Conservation (phyloP, 2,797 vertebrate species). For the Tiaroga cobitis region DNA sequence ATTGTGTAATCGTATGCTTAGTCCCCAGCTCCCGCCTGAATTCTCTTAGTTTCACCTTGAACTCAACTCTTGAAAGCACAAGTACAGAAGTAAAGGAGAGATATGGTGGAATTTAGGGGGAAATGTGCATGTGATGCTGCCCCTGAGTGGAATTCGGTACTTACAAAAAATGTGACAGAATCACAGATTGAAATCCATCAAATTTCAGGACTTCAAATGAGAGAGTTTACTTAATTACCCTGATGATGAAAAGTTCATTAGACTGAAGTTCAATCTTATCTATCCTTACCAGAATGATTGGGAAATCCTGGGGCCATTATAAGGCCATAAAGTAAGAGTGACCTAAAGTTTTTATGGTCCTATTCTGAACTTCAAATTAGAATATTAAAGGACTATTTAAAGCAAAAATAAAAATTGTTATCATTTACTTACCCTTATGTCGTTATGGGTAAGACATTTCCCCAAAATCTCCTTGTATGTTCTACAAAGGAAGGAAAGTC, state of each 20-base stretch:
- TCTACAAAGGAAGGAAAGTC: neutral
- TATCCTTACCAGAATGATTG: slow-evolving; percentile 3
- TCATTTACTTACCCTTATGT: neutral
- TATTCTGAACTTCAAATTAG: neutral
- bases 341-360: neutral
- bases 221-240: slow-evolving; percentile 34
- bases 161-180: neutral
- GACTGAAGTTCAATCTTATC: neutral
- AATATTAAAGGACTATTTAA: neutral
- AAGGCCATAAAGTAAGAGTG: neutral
- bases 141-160: slow-evolving; percentile 17
- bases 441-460: neutral
- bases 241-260: slow-evolving; percentile 6
- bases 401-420: neutral
- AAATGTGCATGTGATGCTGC: slow-evolving; percentile 44
- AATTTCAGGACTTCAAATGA: slow-evolving; percentile 18
- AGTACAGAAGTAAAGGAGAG: slow-evolving; percentile 44
- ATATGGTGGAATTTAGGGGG: slow-evolving; percentile 48
- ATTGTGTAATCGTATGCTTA: slow-evolving; percentile 77
- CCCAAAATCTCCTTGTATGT: neutral
- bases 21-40: slow-evolving; percentile 65
- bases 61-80: slow-evolving; percentile 68
- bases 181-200: slow-evolving; percentile 21
- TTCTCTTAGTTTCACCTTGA: slow-evolving; percentile 70
- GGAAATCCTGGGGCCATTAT: neutral